Conservation (phyloP, 2,113 vertebrate species). For the Mirza zaza region DNA sequence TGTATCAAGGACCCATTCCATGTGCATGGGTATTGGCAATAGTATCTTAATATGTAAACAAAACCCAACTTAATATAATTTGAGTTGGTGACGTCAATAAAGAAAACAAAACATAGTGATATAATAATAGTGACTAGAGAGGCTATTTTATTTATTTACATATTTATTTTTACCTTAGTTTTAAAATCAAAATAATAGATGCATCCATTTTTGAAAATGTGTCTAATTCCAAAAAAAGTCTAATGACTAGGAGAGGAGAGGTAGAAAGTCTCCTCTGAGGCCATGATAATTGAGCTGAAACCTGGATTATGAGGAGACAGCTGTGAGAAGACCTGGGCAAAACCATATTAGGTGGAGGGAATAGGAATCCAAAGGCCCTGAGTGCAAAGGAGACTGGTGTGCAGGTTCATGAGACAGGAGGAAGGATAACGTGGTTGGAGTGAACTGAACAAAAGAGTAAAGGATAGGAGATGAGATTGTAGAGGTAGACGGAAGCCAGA, state of each 20-base stretch:
- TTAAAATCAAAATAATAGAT: slow-evolving; percentile 36
- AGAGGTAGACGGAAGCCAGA: not conserved
- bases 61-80: slow-evolving; percentile 31
- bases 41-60: slow-evolving; percentile 24
- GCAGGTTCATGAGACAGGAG: not conserved
- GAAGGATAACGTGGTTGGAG: not conserved
- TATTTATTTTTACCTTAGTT: slow-evolving; percentile 28
- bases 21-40: not conserved
- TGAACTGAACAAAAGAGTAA: not conserved
- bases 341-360: not conserved
- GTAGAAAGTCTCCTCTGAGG: not conserved
- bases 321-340: not conserved
- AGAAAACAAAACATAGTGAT: not conserved
- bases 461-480: not conserved
- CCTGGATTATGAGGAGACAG: not conserved
- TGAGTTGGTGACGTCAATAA: not conserved
- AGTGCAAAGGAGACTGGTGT: not conserved
- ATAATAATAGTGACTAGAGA: not conserved
- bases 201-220: not conserved
- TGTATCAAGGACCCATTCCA: not conserved
- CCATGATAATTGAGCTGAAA: not conserved
- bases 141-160: not conserved
- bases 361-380: not conserved
- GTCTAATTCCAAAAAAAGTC: not conserved
- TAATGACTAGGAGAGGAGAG: not conserved